phyloP scores from a whole-genome alignment of 2,797 vertebrate species.

The Anguilla obscura region DNA sequence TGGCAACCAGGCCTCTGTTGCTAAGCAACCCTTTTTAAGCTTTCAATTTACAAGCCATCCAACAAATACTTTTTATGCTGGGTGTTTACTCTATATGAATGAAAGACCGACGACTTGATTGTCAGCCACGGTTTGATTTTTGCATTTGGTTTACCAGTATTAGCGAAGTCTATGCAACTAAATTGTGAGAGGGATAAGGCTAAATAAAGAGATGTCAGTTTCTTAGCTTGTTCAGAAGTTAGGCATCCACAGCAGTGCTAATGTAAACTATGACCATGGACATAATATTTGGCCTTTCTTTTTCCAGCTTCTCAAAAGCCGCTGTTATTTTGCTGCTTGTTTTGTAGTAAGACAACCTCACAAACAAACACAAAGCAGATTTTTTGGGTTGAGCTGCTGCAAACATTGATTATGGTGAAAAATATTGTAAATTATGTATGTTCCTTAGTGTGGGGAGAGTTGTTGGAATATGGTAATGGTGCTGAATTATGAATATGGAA shows the following conservation, averaged over 20 bases:
- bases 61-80: conserved; percentile 59
- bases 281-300: neutral
- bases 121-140: conserved; percentile 58
- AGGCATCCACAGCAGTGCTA: neutral
- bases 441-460: conserved; percentile 35
- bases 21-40: conserved; percentile 68
- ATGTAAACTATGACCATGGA: neutral
- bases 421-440: conserved; percentile 43
- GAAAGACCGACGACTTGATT: conserved; percentile 57
- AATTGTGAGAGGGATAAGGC: conserved; percentile 17
- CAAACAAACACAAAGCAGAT: neutral
- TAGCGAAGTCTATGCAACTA: conserved; percentile 30
- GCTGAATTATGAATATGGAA: conserved; percentile 50
- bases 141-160: conserved; percentile 50
- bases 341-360: neutral
- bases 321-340: neutral
- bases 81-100: conserved; percentile 59
- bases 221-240: neutral
- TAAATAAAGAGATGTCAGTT: conserved; percentile 23
- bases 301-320: neutral
- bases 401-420: conserved; percentile 28
- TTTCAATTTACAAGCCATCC: conserved; percentile 65
- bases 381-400: neutral
- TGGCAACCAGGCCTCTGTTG: conserved; percentile 62
- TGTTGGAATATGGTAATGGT: conserved; percentile 40